Percentiles rank a stretch among this genome's conserved stretches.
Evolutionary conservation across 1,140 invertebrate species (phyloP).

Genomic region (Zeugodacus cucurbitae): DNA sequence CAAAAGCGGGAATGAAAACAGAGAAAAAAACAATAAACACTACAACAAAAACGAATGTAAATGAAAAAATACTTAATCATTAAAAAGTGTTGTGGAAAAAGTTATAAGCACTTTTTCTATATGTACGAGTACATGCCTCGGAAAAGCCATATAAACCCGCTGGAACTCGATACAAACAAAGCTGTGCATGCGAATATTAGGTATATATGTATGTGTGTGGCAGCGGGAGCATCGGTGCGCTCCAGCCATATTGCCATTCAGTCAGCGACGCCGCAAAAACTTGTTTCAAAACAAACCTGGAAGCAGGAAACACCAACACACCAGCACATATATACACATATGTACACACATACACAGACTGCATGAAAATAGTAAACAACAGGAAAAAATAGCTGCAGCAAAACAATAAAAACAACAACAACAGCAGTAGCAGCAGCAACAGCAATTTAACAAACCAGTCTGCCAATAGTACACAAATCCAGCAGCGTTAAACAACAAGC

Average conservation of each 20-base stretch:
- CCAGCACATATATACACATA: background rate
- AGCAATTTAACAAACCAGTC: background rate
- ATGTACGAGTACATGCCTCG: background rate
- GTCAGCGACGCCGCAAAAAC: background rate
- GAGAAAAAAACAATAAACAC: background rate
- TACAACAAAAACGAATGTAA: background rate
- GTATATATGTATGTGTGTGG: background rate
- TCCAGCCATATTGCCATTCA: conserved; percentile 2
- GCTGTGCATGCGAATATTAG: background rate
- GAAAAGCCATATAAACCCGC: background rate
- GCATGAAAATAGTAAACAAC: background rate
- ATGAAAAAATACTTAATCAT: conserved; percentile 25
- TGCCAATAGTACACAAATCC: conserved; percentile 9
- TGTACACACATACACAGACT: background rate
- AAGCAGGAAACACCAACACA: background rate
- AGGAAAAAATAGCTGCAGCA: background rate
- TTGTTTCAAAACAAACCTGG: background rate
- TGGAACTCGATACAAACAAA: background rate
- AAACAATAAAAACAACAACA: background rate
- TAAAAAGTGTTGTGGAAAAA: conserved; percentile 31
- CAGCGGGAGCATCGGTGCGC: background rate
- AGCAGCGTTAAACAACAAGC: background rate
- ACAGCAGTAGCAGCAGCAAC: background rate
- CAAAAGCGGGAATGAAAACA: background rate
- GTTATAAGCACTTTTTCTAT: conserved; percentile 19